These are phyloP conservation scores for Poeciliopsis prolifica DNA, from an alignment of 2,113 vertebrate species.

Conservation along the genomic window DNA sequence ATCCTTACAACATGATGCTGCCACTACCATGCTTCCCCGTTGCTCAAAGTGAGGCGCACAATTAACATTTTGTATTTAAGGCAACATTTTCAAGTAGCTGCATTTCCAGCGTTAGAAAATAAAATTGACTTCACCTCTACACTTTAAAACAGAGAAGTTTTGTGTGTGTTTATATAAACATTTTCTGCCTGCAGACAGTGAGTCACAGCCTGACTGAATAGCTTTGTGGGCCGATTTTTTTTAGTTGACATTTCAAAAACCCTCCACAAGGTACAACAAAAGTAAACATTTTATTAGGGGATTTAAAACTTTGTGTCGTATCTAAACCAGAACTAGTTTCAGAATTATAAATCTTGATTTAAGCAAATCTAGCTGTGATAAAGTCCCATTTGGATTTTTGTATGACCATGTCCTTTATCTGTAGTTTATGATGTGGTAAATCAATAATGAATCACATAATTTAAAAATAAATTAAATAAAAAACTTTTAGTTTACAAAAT, in stretches of 20 bases:
- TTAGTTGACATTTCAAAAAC: slow-evolving; percentile 28
- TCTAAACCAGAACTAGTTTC: neutral
- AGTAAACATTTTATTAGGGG: neutral
- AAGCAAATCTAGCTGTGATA: too few species aligned
- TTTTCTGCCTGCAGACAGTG: neutral
- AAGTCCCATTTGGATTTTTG: too few species aligned
- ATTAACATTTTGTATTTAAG: neutral
- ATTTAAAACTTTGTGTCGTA: neutral
- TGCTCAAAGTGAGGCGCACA: neutral
- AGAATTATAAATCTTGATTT: too few species aligned
- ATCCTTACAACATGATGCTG: neutral
- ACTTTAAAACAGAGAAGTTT: neutral
- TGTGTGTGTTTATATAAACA: slow-evolving; percentile 9
- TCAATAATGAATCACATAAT: neutral
- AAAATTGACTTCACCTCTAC: neutral
- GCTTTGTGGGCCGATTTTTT: slow-evolving; percentile 15
- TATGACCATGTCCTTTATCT: too few species aligned
- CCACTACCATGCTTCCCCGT: neutral
- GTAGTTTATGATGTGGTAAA: neutral
- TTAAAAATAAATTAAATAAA: neutral
- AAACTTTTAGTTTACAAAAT: neutral
- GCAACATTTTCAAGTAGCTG: neutral
- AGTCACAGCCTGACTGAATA: neutral
- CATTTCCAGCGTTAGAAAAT: neutral
- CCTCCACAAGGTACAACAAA: slow-evolving; percentile 3